phyloP scores from a whole-genome alignment of 2,797 vertebrate genomes.

The Lindbergichthys nudifrons region DNA sequence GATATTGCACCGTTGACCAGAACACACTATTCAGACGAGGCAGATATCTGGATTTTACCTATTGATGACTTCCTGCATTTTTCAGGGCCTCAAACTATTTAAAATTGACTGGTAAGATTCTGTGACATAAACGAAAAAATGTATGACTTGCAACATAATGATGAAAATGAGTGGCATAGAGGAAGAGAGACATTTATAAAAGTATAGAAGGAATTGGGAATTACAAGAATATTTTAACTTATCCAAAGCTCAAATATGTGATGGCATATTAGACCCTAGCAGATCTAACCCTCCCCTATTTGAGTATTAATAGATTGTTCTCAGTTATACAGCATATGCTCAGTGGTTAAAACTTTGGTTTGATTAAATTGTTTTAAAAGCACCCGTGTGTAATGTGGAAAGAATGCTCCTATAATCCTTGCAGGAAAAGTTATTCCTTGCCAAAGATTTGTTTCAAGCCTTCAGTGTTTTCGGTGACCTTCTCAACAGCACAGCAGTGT shows the following conservation, averaged over 20 bases:
- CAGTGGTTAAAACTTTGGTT: conserved; percentile 3
- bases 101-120: neutral
- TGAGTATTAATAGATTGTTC: neutral
- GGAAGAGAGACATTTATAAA: neutral
- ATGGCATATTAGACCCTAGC: neutral
- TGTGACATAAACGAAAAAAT: too few relatives aligned
- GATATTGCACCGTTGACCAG: too few relatives aligned
- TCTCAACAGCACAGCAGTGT: conserved; percentile 9
- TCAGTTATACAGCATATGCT: neutral
- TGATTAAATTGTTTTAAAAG: conserved; percentile 14
- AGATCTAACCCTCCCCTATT: neutral
- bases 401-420: neutral
- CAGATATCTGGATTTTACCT: conserved; percentile 13
- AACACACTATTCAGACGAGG: neutral
- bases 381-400: neutral
- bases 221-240: neutral
- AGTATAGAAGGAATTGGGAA: neutral
- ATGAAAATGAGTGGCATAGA: neutral
- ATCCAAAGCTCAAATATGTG: conserved; percentile 9
- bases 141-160: neutral
- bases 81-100: conserved; percentile 17
- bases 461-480: conserved; percentile 20
- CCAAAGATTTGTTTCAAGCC: conserved; percentile 2
- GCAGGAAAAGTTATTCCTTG: neutral
- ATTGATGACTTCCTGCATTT: conserved; percentile 15